These are phyloP conservation scores for Bostrychus sinensis DNA, from an alignment of 2,113 vertebrate genomes.

Conservation along the genomic window DNA sequence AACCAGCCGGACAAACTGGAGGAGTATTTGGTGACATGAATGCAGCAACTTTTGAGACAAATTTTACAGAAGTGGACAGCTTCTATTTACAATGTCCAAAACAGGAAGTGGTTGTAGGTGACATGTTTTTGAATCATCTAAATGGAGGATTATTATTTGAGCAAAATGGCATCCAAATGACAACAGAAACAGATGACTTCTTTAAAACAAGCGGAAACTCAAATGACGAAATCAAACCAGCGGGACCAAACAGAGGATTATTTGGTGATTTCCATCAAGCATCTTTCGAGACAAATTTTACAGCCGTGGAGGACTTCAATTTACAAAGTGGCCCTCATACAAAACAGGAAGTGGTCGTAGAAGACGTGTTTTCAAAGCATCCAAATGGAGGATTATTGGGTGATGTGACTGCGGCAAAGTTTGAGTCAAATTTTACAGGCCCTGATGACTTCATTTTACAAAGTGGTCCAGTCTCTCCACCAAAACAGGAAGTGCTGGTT, in stretches of 20 bases:
- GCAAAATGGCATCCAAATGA: not conserved
- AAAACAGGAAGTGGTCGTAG: not conserved
- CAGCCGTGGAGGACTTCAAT: not conserved
- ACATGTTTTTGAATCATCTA: not conserved
- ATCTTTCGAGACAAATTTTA: not conserved
- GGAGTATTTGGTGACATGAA: not conserved
- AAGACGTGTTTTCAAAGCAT: not conserved
- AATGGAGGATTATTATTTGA: not conserved
- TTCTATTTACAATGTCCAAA: slow-evolving; percentile 2
- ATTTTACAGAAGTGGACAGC: not conserved
- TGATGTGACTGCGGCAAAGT: not conserved
- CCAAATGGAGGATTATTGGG: not conserved
- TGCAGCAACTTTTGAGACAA: not conserved
- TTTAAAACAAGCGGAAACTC: not conserved
- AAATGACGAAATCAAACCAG: not conserved
- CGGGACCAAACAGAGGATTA: not conserved
- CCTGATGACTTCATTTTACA: not conserved
- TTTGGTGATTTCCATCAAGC: not conserved
- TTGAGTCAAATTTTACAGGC: not conserved
- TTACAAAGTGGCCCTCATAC: not conserved
- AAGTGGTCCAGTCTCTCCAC: not conserved
- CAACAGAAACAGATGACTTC: not conserved
- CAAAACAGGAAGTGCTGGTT: not conserved
- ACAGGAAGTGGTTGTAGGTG: not conserved
- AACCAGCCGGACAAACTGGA: slow-evolving; percentile 1